Evolutionary conservation across 2,113 vertebrate species (phyloP).

Genomic region (Neogobius melanostomus): DNA sequence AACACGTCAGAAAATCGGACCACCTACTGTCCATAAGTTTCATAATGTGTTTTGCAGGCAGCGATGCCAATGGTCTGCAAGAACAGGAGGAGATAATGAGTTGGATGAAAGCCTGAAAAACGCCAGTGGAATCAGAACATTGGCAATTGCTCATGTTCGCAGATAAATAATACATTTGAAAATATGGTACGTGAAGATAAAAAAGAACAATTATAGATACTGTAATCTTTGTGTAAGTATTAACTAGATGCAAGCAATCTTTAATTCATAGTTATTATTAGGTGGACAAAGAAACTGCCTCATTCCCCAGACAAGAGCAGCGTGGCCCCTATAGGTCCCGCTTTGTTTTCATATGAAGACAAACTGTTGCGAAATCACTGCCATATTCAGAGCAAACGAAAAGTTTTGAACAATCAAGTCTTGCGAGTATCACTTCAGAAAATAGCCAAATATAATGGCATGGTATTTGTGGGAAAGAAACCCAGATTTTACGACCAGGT

Average conservation of each 20-base stretch:
- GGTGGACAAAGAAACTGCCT: too few species aligned
- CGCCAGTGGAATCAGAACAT: background rate
- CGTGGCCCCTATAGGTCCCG: too few species aligned
- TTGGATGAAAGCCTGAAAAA: conserved; percentile 33
- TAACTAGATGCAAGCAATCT: background rate
- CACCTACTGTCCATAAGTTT: conserved; percentile 31
- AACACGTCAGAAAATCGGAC: conserved; percentile 47
- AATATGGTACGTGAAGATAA: background rate
- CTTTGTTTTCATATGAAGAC: too few species aligned
- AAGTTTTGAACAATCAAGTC: background rate
- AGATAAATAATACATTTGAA: background rate
- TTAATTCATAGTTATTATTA: background rate
- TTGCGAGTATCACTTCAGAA: background rate
- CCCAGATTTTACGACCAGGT: conserved; percentile 16
- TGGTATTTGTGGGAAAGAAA: conserved; percentile 17
- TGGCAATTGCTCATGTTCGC: background rate
- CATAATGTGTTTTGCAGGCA: conserved; percentile 16
- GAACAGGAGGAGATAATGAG: conserved; percentile 43
- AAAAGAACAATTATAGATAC: background rate
- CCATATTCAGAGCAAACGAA: too few species aligned
- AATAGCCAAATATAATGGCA: background rate
- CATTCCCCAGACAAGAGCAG: too few species aligned
- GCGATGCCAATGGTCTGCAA: conserved; percentile 17
- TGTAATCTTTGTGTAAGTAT: background rate
- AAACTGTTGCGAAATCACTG: too few species aligned